phyloP scores from a whole-genome alignment of 2,113 vertebrate genomes.

The Thinocorus orbignyianus region DNA sequence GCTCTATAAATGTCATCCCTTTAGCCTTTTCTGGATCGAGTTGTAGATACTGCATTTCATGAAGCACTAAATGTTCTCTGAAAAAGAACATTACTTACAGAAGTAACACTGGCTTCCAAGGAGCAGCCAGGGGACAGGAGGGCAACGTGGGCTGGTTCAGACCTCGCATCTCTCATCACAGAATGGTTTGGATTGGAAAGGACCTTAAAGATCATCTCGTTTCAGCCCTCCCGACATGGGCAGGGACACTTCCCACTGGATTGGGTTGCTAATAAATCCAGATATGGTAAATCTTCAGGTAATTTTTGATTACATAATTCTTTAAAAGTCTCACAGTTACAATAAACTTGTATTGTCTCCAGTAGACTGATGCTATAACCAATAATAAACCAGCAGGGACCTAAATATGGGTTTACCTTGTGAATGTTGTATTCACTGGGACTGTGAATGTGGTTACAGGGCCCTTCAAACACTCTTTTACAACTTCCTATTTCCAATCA shows the following conservation, averaged over 20 bases:
- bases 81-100: background rate
- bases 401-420: background rate
- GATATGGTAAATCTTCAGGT: background rate
- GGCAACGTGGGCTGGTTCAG: background rate
- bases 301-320: background rate
- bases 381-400: background rate
- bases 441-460: background rate
- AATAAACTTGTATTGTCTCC: background rate
- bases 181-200: background rate
- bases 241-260: background rate
- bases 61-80: background rate
- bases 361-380: background rate
- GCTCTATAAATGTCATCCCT: conserved; percentile 27
- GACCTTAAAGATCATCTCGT: background rate
- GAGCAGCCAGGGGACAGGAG: background rate
- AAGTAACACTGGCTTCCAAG: background rate
- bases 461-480: background rate
- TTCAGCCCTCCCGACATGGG: background rate
- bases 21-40: background rate
- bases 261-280: background rate
- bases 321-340: background rate
- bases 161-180: background rate
- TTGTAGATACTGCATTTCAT: background rate
- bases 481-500: background rate
- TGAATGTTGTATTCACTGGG: background rate